Evolutionary conservation across 2,888 invertebrate species (phyloP), one percentile per base, ranked within the genome.

Genomic region (Cheiracanthium punctorium): DNA sequence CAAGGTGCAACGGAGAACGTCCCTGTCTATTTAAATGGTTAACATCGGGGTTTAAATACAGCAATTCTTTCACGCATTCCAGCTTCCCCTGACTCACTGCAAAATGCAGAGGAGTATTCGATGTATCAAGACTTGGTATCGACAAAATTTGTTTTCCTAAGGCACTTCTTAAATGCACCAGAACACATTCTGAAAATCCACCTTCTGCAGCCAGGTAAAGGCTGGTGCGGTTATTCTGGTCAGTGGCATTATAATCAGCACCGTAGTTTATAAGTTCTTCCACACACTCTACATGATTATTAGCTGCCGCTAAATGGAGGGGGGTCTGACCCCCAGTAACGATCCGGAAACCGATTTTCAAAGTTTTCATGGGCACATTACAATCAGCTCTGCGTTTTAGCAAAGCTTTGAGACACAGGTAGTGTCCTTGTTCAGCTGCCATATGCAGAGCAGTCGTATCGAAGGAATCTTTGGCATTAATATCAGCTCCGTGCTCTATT

Each of bases 291-390:
- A 90, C 74, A 85, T 91, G 91, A 88, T 91, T 90, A 67, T 90
- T 89, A 2, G 86, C 84, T 7, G 91, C 90, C 17, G 91, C 91
- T 28, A 91, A 89, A 82, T 91, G 91, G 10, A 91, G 89, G 0
- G 91, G 90, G 5, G 91, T 91, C 24, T n/a, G n/a, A 91, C 91
- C 1, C 91, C 91, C 7, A 91, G 90, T 90, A 90, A 91, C 90
- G 10, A 1, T 24, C 70, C 91, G 91, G 29, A 90, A 90, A 30
- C 91, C 91, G 82, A 90, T 90, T 88, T 90, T 91, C 0, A 91
- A 91, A 87, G 90, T 90, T 80, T 91, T 91, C 12, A 91, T 91
- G 32, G 90, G 89, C 28, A 90, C 89, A 76, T 91, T 90, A 77
- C 90, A 90, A n/a, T 90, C 90, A 5, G 91, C 91, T 12, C 90